These are phyloP conservation scores for Apoda limacodes DNA, from an alignment of 2,888 invertebrate species.

Conservation along the genomic window DNA sequence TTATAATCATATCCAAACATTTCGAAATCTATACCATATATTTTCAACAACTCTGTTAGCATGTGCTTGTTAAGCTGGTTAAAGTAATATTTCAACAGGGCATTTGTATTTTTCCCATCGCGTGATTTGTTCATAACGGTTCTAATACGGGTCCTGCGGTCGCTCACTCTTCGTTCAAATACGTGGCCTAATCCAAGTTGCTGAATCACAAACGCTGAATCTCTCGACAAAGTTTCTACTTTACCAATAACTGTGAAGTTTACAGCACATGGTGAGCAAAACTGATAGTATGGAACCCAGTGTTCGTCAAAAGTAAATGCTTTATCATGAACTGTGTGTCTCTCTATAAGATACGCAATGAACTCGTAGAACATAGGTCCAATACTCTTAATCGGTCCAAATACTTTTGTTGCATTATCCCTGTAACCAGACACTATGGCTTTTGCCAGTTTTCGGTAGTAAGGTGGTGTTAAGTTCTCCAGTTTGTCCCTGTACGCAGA, in stretches of 20 bases:
- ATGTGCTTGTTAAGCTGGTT: constrained; percentile 66
- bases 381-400: constrained; percentile 44
- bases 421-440: constrained; percentile 74
- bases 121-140: constrained; percentile 66
- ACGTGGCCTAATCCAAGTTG: constrained; percentile 69
- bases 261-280: constrained; percentile 75
- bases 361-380: constrained; percentile 79
- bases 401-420: constrained; percentile 35
- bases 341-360: constrained; percentile 74
- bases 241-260: constrained; percentile 75
- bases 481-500: constrained; percentile 82
- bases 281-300: constrained; percentile 74
- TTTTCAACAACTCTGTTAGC: constrained; percentile 69
- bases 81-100: constrained; percentile 62
- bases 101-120: constrained; percentile 58
- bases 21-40: constrained; percentile 76
- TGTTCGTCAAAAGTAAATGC: constrained; percentile 66
- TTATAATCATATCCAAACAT: constrained; percentile 74
- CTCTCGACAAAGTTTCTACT: constrained; percentile 72
- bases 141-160: constrained; percentile 59
- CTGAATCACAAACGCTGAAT: constrained; percentile 70
- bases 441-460: constrained; percentile 75
- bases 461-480: constrained; percentile 76
- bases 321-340: constrained; percentile 62
- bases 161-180: constrained; percentile 54